phyloP scores from a whole-genome alignment of 2,113 vertebrate genomes.

The Brachypteracias leptosomus region DNA sequence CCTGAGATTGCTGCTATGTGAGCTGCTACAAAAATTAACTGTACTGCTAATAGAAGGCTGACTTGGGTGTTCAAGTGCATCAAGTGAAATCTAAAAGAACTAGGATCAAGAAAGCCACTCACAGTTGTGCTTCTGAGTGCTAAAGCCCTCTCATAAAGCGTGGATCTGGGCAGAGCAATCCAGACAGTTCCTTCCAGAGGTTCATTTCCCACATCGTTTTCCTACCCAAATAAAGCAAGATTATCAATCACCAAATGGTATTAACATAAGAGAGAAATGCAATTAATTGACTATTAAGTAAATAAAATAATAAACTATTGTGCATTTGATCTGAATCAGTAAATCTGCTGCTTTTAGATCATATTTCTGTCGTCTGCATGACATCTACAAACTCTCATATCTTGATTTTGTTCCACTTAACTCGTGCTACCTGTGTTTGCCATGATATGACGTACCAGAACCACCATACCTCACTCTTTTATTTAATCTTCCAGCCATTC shows the following conservation, averaged over 20 bases:
- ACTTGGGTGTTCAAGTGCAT: neutral
- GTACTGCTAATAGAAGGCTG: neutral
- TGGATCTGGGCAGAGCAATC: neutral
- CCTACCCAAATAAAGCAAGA: neutral
- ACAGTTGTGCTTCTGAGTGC: neutral
- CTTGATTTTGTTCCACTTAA: neutral
- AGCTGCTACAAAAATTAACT: neutral
- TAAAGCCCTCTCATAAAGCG: neutral
- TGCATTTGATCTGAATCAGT: neutral
- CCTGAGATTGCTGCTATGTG: neutral
- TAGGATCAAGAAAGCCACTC: neutral
- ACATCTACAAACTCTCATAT: neutral
- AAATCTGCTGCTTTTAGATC: neutral
- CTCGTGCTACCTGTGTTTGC: fast-evolving
- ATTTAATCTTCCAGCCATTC: neutral
- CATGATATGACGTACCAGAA: neutral
- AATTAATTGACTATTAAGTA: neutral
- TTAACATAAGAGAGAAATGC: neutral
- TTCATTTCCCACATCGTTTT: neutral
- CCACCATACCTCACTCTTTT: neutral
- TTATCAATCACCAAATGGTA: neutral
- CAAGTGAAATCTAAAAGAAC: neutral
- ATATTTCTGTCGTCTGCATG: neutral
- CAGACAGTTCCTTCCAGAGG: neutral
- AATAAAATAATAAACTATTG: neutral